Conservation (phyloP, 1,140 invertebrate genomes). For the Papilio helenus region DNA sequence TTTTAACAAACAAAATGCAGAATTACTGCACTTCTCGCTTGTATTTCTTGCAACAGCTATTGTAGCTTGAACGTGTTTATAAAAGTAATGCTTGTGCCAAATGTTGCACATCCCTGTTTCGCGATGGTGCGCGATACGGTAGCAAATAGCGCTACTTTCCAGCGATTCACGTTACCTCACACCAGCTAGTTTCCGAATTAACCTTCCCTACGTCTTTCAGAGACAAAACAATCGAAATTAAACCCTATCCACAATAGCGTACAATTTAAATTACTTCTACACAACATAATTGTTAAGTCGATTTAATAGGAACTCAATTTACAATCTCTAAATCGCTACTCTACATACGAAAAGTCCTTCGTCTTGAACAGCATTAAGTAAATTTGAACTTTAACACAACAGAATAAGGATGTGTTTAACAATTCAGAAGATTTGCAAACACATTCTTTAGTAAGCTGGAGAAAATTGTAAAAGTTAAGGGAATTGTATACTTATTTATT, state of each 20-base stretch:
- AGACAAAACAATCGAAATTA: slow-evolving; percentile 44
- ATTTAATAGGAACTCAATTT: slow-evolving; percentile 58
- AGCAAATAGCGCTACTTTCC: slow-evolving; percentile 81
- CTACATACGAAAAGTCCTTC: slow-evolving; percentile 54
- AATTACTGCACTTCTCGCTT: too few species aligned
- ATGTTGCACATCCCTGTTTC: slow-evolving; percentile 58
- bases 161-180: slow-evolving; percentile 77
- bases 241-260: slow-evolving; percentile 42
- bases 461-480: slow-evolving; percentile 49
- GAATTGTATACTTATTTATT: slow-evolving; percentile 57
- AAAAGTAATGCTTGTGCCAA: slow-evolving; percentile 38
- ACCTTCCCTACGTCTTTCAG: slow-evolving; percentile 55
- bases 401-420: slow-evolving; percentile 21
- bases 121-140: slow-evolving; percentile 81
- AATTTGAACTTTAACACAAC: slow-evolving; percentile 44
- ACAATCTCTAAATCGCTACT: slow-evolving; percentile 68
- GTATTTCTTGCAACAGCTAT: too few species aligned
- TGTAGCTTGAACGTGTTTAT: too few species aligned
- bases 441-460: slow-evolving; percentile 42
- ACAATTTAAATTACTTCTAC: slow-evolving; percentile 44
- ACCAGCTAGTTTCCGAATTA: slow-evolving; percentile 66
- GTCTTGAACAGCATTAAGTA: slow-evolving; percentile 13
- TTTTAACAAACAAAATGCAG: too few species aligned
- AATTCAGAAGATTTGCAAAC: not conserved
- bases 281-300: slow-evolving; percentile 45